Conservation (phyloP, 2,797 vertebrate genomes). For the Pseudochirops corinnae region DNA sequence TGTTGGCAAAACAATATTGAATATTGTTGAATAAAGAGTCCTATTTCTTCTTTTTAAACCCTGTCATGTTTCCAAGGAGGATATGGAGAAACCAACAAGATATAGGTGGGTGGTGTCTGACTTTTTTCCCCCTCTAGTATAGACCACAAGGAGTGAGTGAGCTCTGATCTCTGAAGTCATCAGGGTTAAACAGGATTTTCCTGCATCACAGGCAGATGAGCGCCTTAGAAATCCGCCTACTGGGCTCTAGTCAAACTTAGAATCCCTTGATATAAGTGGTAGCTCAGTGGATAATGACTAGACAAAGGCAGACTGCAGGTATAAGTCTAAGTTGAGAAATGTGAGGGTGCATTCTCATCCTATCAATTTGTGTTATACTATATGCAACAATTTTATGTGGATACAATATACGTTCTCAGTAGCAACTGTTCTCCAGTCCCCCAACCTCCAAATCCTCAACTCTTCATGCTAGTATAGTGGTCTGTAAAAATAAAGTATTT, state of each 20-base stretch:
- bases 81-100: conserved; percentile 58
- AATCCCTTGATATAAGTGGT: conserved; percentile 22
- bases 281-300: conserved; percentile 45
- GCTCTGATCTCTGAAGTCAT: conserved; percentile 68
- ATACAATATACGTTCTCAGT: not conserved
- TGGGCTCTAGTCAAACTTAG: conserved; percentile 63
- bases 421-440: not conserved
- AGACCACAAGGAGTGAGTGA: conserved; percentile 62
- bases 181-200: conserved; percentile 81
- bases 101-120: conserved; percentile 66
- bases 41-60: conserved; percentile 38
- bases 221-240: conserved; percentile 71
- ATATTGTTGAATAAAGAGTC: not conserved
- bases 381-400: not conserved
- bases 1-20: not conserved
- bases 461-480: not conserved
- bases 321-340: conserved; percentile 42
- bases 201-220: conserved; percentile 69
- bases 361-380: not conserved
- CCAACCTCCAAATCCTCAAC: conserved; percentile 37
- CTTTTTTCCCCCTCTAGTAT: conserved; percentile 58
- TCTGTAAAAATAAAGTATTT: not conserved
- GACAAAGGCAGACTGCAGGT: not conserved
- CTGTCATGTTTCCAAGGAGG: conserved; percentile 3
- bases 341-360: not conserved